Evolutionary conservation across 2,113 vertebrate genomes (phyloP), one percentile per base, ranked within the genome.

Genomic region (Forbesichthys agassizii): DNA sequence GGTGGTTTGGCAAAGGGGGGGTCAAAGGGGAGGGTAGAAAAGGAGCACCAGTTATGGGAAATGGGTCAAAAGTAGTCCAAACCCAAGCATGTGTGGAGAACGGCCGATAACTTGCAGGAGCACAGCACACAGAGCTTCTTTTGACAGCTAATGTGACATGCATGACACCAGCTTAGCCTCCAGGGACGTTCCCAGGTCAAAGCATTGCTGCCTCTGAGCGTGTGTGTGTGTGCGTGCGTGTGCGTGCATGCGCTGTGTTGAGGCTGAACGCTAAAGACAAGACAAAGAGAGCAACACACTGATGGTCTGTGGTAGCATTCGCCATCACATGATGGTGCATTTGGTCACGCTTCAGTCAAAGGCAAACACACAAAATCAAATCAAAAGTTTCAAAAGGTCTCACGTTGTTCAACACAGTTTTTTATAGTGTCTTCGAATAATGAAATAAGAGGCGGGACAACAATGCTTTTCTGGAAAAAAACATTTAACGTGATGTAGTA

Each of bases 81-180:
- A 27, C 27, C 27, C 27, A 27, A 3, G 27, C 27, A 27, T 27
- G 27, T 27, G 27, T 27, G 27, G 27, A 27, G 27, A 27, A 27
- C 27, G 27, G 3, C 1, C 27, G 27, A 46, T 9, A n/a, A 16
- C 42, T 48, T n/a, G 49, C 9, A 33, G 16, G 77, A 83, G 86
- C 84, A 86, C 78, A 84, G 76, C 71, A 89, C 84, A 88, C 72
- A 86, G 80, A 76, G 70, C 69, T 61, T 74, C 84, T 84, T 84
- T 86, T 90, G 79, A 85, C 79, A 51, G 71, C 47, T 86, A 85
- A 90, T 87, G 83, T 80, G 87, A 86, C 88, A 84, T 85, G 87
- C 81, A 48, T 90, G 88, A 89, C 79, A 79, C 78, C 76, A 64
- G 58, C 83, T 88, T 85, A 84, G 84, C 87, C 80, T 48, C 57